Base-by-base conservation (phyloP, 2,113 vertebrate species). In the Riparia riparia region DNA sequence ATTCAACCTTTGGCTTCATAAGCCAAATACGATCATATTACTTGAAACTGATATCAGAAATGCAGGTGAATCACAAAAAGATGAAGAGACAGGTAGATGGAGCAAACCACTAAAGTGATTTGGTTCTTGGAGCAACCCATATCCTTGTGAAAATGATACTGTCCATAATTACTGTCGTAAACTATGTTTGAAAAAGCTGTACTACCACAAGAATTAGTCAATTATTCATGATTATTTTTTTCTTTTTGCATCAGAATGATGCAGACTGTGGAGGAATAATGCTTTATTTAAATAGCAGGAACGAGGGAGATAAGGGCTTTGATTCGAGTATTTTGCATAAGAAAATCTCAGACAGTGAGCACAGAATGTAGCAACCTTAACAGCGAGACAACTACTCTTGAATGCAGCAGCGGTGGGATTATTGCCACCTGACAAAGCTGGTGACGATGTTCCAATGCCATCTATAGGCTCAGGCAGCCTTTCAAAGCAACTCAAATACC, bases 401-500 rank as follows among this genome's bases (percentile, higher is more conserved):
- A 82, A 65, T 61, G 17, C 45, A 57, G 50, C 47, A 69, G 58
- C n/a, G 28, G 82, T n/a, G 74, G 76, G 86, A 69, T 94, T 89
- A 61, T 70, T 89, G 86, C 58, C 76, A 77, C 68, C 58, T 65
- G 83, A 80, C 68, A 90, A 72, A 89, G 64, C 66, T 72, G 41
- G 2, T 89, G 82, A 31, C 69, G 93, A 56, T 61, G 45, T 76
- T 94, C 77, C 66, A 53, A 89, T 76, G 82, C 66, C 49, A 45
- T 58, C 57, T 65, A 49, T 53, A 66, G 61, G 82, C 82, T 88
- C 53, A 71, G 74, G 66, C 49, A 63, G 63, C 44, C 44, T 68
- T 92, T 90, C 82, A 90, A 31, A 95, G 57, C n/a, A 51, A n/a
- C 72, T 90, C 29, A 82, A 78, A 90, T 49, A 44, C 22, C 57